phyloP scores from a whole-genome alignment of 2,888 invertebrate genomes.

The Cyclophora albipunctata region DNA sequence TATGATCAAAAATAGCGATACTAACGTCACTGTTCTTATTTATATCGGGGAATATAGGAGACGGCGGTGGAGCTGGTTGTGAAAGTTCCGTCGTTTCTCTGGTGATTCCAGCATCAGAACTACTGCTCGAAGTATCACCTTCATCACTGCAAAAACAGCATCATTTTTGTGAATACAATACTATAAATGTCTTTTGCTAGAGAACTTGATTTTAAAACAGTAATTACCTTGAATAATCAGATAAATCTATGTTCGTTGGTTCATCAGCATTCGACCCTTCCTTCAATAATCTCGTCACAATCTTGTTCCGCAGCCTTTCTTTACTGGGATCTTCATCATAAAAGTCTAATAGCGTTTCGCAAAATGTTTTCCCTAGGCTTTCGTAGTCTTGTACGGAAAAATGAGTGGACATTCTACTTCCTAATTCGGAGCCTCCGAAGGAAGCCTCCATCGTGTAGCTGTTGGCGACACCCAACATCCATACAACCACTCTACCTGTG shows the following conservation, averaged over 20 bases:
- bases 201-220: not conserved
- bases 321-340: conserved; percentile 90
- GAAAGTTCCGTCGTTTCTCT: conserved; percentile 71
- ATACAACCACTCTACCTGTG: conserved; percentile 94
- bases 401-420: conserved; percentile 87
- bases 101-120: conserved; percentile 77
- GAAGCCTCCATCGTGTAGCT: conserved; percentile 98
- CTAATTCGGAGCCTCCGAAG: conserved; percentile 91
- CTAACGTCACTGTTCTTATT: conserved; percentile 48
- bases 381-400: conserved; percentile 81
- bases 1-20: not conserved
- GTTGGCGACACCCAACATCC: conserved; percentile 95
- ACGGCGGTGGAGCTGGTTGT: conserved; percentile 80
- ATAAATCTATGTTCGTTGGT: conserved; percentile 88
- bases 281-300: conserved; percentile 84
- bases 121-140: conserved; percentile 84
- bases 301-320: conserved; percentile 86
- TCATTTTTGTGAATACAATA: not conserved
- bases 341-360: conserved; percentile 93
- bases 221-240: conserved; percentile 88
- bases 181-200: not conserved
- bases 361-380: conserved; percentile 90
- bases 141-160: conserved; percentile 78
- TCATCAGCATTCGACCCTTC: conserved; percentile 93
- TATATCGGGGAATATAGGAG: conserved; percentile 76